phyloP scores from a whole-genome alignment of 2,888 invertebrate genomes.

The Agrochola macilenta region DNA sequence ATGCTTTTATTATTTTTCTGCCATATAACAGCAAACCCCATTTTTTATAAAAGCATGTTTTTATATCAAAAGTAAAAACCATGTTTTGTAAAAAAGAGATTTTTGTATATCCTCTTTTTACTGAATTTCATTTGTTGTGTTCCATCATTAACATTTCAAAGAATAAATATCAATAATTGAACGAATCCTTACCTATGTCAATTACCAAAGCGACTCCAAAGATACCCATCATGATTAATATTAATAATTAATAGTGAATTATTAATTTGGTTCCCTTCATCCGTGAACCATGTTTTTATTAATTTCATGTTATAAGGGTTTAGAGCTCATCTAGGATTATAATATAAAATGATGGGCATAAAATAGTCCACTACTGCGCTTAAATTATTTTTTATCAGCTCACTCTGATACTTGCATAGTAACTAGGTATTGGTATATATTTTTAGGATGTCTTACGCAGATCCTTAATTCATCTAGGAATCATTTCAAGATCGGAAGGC shows the following conservation, averaged over 20 bases:
- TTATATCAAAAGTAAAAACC: too few relatives aligned
- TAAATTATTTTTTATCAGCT: neutral
- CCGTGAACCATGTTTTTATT: neutral
- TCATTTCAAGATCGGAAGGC: neutral
- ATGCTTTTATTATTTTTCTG: too few relatives aligned
- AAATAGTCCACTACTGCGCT: neutral
- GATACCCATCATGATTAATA: neutral
- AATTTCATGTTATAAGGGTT: neutral
- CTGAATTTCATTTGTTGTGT: neutral
- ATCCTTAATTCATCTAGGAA: neutral
- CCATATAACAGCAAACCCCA: too few relatives aligned
- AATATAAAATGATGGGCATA: neutral
- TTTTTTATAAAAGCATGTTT: too few relatives aligned
- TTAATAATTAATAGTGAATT: conserved; percentile 14
- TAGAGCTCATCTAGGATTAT: too few relatives aligned
- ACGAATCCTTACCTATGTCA: conserved; percentile 9
- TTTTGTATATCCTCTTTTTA: neutral
- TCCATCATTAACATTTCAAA: conserved; percentile 26
- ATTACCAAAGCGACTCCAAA: conserved; percentile 4
- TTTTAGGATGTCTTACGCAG: neutral
- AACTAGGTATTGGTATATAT: neutral
- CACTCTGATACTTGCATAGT: neutral
- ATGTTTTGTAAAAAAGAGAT: too few relatives aligned
- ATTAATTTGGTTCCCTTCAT: conserved; percentile 10
- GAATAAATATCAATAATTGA: conserved; percentile 41